Evolutionary conservation across 2,888 invertebrate species (phyloP), one percentile per base, ranked within the genome.

Genomic region (Unio delphinus): DNA sequence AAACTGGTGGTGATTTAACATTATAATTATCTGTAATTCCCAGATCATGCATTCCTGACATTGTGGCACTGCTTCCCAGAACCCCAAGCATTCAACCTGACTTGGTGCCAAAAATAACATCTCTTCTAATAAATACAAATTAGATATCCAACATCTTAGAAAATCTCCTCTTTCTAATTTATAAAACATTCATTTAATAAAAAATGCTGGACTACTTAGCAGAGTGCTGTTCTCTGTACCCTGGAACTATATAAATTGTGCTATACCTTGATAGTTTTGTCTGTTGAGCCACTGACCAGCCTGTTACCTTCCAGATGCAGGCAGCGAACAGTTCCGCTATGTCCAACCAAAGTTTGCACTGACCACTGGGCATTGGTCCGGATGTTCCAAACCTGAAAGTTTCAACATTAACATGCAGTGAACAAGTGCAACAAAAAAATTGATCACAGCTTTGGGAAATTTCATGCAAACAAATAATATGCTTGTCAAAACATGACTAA

Each of bases 261-360:
- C 45, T 61, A 65, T 76, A 89, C 89, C 85, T 91, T 91, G 69
- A 91, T 90, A 64, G 90, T 90, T 74, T 85, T 86, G 76, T 91
- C 91, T 69, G 89, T 90, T 4, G 90, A 90, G 7, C 91, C 91
- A 74, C 90, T 90, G 68, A 91, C 90, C 23, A 91, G 85, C 55
- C 90, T 87, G 77, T 87, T 89, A 3, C 87, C 88, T 65, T 90
- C 89, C 69, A 92, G 82, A 78, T 91, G 91, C 11, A 92, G 87
- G 85, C 91, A 92, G 17, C 91, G 81, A 0, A 92, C 91, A 30
- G 91, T 91, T 30, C 90, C 91, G 58, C 91, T 91, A 78, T 92
- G 92, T 45, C 92, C 92, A 57, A 90, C 90, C 64, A 92, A 80
- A 0, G 91, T 92, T 86, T 92, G 91, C 18, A 92, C 91, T 58